Percentiles rank a stretch among this genome's conserved stretches.
phyloP scores from a whole-genome alignment of 2,113 vertebrate genomes.

The Hirundichthys speculiger region DNA sequence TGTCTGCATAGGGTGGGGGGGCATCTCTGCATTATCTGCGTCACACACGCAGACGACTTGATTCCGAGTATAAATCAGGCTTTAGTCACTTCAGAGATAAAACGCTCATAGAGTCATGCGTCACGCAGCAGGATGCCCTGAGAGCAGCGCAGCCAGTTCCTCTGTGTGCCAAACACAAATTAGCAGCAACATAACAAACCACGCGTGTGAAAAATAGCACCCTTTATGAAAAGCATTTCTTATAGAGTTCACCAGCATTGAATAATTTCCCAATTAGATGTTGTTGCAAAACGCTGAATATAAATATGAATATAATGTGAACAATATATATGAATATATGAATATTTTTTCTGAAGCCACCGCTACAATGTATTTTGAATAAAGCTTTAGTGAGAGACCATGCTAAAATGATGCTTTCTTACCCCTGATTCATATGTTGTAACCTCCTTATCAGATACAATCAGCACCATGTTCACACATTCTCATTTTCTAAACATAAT shows the following conservation, averaged over 20 bases:
- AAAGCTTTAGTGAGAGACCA: neutral
- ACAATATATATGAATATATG: too few relatives aligned
- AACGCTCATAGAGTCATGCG: conserved; percentile 21
- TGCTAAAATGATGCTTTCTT: neutral
- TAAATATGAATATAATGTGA: too few relatives aligned
- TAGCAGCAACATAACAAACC: conserved; percentile 4
- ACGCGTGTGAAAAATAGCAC: conserved; percentile 5
- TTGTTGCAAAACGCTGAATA: neutral
- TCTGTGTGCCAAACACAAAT: conserved; percentile 30
- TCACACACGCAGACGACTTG: too few relatives aligned
- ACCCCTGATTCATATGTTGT: neutral
- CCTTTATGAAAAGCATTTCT: conserved; percentile 2
- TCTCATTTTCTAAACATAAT: too few relatives aligned
- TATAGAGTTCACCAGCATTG: neutral
- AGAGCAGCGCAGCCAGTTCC: conserved; percentile 16
- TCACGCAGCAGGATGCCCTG: conserved; percentile 21
- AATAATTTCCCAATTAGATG: neutral
- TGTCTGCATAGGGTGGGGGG: too few relatives aligned
- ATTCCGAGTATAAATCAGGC: too few relatives aligned
- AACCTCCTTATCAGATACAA: neutral
- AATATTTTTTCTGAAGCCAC: neutral
- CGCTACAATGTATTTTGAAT: neutral
- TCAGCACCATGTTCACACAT: neutral
- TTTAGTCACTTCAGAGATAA: conserved; percentile 18
- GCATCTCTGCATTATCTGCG: too few relatives aligned